Conservation (phyloP, 2,797 vertebrate genomes). For the Muscicapa striata region DNA sequence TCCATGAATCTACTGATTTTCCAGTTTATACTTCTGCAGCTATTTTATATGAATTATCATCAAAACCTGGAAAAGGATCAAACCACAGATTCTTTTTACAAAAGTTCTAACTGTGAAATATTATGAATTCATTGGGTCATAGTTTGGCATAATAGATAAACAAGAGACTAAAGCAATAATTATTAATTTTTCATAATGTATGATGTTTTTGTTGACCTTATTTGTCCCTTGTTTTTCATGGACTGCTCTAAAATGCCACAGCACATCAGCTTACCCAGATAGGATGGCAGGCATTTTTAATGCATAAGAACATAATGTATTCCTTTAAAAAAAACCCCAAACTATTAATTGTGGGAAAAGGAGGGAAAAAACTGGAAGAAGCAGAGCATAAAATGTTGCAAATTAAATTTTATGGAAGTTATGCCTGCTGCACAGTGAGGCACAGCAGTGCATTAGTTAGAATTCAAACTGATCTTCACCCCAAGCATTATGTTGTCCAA, state of each 20-base stretch:
- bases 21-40: not conserved
- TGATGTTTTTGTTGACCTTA: not conserved
- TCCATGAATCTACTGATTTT: not conserved
- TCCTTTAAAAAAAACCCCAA: not conserved
- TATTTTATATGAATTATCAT: not conserved
- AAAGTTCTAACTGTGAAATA: not conserved
- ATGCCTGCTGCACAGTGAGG: not conserved
- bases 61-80: not conserved
- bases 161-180: not conserved
- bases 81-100: not conserved
- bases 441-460: not conserved
- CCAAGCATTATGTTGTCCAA: not conserved
- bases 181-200: not conserved
- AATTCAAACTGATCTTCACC: not conserved
- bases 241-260: not conserved
- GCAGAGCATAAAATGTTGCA: constrained; percentile 17
- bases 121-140: not conserved
- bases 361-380: not conserved
- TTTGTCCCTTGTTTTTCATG: not conserved
- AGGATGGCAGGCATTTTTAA: not conserved
- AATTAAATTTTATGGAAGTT: constrained; percentile 20
- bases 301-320: not conserved
- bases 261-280: not conserved
- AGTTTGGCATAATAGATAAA: not conserved
- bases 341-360: not conserved